Base-by-base conservation (phyloP, 2,888 invertebrate genomes). In the Iselma pallidipennis region DNA sequence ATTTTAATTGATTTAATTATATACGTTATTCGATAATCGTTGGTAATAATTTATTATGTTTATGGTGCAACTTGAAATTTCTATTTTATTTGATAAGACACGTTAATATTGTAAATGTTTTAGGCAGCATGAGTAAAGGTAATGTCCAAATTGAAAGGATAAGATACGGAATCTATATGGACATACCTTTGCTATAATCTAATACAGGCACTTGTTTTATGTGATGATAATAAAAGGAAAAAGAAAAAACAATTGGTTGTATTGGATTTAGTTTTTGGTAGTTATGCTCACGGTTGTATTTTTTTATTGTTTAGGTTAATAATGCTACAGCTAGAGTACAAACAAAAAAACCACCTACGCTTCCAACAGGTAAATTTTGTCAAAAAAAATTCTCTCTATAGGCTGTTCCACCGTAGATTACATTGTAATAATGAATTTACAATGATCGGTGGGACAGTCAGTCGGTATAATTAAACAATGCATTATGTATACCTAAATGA, bases 261-360 rank as follows among this genome's bases (percentile, higher is more conserved):
- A 77, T 75, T 75, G 70, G 77, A 77, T 70, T 69, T 66, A 57
- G 4, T 10, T 12, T 28, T 23, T 56, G 59, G 33, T 28, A 49
- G 16, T 16, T 12, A 55, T 51, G 48, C 55, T 70, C 63, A 63
- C 59, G 67, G 71, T 71, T 59, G 65, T 58, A 49, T 63, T 57
- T 72, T 74, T 76, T 78, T 81, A 75, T 84, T 48, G 14, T 68
- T 81, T 88, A 96, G 97, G 97, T 98, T 83, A 98, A 98, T 89
- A 98, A 98, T 87, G 98, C 98, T 76, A 98, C 98, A 78, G 98
- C 98, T 79, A 89, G 98, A 87, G 97, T 98, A 83, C 98, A 98
- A 89, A 98, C 98, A 81, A 97, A 96, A 90, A 98, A 98, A 87
- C 92, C 95, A 75, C 90, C 94, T 74, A 87, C 94, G 76, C 89